A percentile compares a stretch with the other conserved stretches of the same genome.
Conservation (phyloP, 2,113 vertebrate genomes). For the Cyprinodon tularosa region DNA sequence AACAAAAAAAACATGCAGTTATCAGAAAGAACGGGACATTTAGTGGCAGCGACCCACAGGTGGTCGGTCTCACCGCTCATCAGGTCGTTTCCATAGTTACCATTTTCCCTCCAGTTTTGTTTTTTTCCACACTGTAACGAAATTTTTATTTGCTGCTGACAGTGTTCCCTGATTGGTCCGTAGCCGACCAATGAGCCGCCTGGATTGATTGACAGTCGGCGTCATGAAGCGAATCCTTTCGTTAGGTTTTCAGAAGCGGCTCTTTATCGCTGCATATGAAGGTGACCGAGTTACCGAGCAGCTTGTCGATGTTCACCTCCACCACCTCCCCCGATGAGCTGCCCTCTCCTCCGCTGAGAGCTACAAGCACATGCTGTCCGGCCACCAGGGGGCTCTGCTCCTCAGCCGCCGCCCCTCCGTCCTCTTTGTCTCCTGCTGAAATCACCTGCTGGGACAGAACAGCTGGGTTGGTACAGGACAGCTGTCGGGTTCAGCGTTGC, state of each 20-base stretch:
- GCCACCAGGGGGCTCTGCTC: conserved; percentile 73
- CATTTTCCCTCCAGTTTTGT: too few species aligned
- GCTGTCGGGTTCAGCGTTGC: too few species aligned
- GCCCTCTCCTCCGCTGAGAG: conserved; percentile 65
- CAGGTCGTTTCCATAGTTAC: too few species aligned
- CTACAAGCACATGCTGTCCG: conserved; percentile 84
- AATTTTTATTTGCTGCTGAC: too few species aligned
- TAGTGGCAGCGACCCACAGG: too few species aligned
- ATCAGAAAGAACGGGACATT: too few species aligned
- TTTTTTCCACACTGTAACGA: too few species aligned
- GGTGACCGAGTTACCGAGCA: conserved; percentile 83
- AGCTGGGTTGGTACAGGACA: background rate
- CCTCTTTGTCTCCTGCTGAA: conserved; percentile 36
- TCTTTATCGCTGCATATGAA: conserved; percentile 84
- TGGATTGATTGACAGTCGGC: too few species aligned
- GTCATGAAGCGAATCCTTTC: background rate
- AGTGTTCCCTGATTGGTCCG: too few species aligned
- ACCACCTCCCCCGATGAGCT: conserved; percentile 78
- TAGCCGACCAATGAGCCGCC: too few species aligned
- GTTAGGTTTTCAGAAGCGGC: conserved; percentile 4
- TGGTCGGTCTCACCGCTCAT: too few species aligned
- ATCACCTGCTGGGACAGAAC: conserved; percentile 76
- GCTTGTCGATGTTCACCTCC: conserved; percentile 85
- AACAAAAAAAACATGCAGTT: too few species aligned
- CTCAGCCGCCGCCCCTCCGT: conserved; percentile 66